Percentiles rank a stretch among this genome's conserved stretches.
These are phyloP conservation scores for Lumbricus terrestris DNA, from an alignment of 2,888 invertebrate genomes.

Conservation along the genomic window DNA sequence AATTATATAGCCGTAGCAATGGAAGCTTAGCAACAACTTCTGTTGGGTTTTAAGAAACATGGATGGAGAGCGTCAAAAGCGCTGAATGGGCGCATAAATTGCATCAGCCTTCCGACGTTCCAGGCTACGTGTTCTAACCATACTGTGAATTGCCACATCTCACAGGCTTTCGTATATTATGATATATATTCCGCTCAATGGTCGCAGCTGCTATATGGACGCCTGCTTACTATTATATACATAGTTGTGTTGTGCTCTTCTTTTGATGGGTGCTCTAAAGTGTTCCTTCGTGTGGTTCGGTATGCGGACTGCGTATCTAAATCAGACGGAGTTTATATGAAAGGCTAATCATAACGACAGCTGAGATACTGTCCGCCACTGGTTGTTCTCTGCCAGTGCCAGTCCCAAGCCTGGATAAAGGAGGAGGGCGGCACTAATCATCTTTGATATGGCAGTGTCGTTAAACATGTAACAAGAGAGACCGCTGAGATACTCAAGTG, in stretches of 20 bases:
- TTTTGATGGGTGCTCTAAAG: neutral
- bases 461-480: no score
- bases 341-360: neutral
- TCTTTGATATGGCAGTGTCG: no score
- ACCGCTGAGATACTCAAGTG: neutral
- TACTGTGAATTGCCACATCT: neutral
- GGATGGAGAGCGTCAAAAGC: neutral
- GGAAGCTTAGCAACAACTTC: neutral
- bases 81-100: neutral
- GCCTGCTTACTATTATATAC: neutral
- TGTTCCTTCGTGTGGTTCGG: constrained; percentile 3
- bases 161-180: neutral
- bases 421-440: no score
- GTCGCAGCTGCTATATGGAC: neutral
- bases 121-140: neutral
- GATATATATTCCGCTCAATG: neutral
- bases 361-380: no score
- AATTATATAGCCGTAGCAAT: neutral
- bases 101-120: neutral
- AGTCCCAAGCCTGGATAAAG: no score
- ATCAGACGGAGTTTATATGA: neutral
- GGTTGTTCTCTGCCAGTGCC: no score
- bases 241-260: neutral
- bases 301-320: neutral
- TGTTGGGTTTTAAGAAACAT: neutral